Evolutionary conservation across 2,113 vertebrate species (phyloP), one percentile per base, ranked within the genome.

Genomic region (Cheilinus undulatus): DNA sequence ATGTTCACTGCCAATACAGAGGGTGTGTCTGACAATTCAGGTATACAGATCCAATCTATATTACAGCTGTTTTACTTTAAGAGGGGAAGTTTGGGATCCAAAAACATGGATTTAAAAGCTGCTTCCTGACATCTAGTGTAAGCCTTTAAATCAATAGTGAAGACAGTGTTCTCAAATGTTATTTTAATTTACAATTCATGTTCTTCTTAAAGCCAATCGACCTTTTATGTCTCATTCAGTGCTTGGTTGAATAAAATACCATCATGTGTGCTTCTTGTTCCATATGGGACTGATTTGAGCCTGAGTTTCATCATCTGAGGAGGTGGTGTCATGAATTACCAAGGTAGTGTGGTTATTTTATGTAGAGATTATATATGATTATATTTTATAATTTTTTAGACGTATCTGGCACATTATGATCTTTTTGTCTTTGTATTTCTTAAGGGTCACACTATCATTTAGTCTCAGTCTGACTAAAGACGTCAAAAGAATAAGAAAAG

Each of bases 1-100:
- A 76, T 57, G 19, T 49, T 32, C 22, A 7, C 10, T 27, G 80
- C 85, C 80, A 86, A 78, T 58, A 79, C n/a, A 78, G 81, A 51
- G 67, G 53, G 62, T 19, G 59, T 80, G 56, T 63, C 45, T 57
- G 28, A 53, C 54, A 54, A 56, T 73, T 78, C 60, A 88, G 69
- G 69, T 85, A 43, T 53, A 17, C 40, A 42, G 5, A 17, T n/a
- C n/a, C n/a, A n/a, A n/a, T n/a, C n/a, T n/a, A n/a, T 17, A 13
- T 42, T 42, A 42, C 14, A 56, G 27, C 72, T 78, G 80, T 61
- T 73, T 62, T 38, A 57, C 45, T 17, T 86, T 38, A 82, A 38
- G 6, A 26, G 20, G 5, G 59, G n/a, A 59, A 15, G 12, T 15
- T 13, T 34, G 34, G 14, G 7, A 0, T 6, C 15, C 2, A 15